A percentile compares a stretch with the other conserved stretches of the same genome.
Evolutionary conservation across 2,113 vertebrate species (phyloP).

Genomic region (Stigmatopora nigra): DNA sequence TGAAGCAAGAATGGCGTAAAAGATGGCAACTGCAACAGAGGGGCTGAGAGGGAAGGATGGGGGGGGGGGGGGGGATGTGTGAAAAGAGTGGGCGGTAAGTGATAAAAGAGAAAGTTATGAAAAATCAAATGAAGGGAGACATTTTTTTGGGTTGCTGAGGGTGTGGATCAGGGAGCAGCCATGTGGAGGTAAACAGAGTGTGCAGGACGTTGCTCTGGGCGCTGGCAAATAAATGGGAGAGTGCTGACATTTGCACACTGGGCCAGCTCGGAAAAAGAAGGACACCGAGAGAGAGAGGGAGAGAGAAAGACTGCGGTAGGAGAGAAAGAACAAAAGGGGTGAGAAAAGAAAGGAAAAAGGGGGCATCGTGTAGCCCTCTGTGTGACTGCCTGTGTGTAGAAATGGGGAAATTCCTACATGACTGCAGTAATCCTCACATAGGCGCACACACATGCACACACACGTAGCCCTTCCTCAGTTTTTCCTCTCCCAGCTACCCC

Average conservation of each 20-base stretch:
- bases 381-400: conserved; percentile 25
- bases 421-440: conserved; percentile 62
- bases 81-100: conserved; percentile 7
- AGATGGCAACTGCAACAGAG: conserved; percentile 15
- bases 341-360: conserved; percentile 39
- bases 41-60: conserved; percentile 1
- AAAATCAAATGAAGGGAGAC: conserved; percentile 1
- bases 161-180: conserved; percentile 14
- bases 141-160: not conserved
- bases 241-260: conserved; percentile 67
- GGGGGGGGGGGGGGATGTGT: not conserved
- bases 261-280: conserved; percentile 36
- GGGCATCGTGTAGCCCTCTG: conserved; percentile 31
- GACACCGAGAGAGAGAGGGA: conserved; percentile 32
- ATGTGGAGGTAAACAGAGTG: conserved; percentile 50
- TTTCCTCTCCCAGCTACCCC: conserved; percentile 69
- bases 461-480: conserved; percentile 49
- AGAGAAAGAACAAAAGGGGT: conserved; percentile 18
- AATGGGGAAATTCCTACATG: conserved; percentile 62
- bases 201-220: conserved; percentile 54
- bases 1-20: conserved; percentile 49
- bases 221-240: conserved; percentile 60
- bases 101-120: conserved; percentile 16
- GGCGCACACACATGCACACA: conserved; percentile 19
- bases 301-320: conserved; percentile 22